Conservation (phyloP, 2,113 vertebrate genomes). For the Hyla sarda region DNA sequence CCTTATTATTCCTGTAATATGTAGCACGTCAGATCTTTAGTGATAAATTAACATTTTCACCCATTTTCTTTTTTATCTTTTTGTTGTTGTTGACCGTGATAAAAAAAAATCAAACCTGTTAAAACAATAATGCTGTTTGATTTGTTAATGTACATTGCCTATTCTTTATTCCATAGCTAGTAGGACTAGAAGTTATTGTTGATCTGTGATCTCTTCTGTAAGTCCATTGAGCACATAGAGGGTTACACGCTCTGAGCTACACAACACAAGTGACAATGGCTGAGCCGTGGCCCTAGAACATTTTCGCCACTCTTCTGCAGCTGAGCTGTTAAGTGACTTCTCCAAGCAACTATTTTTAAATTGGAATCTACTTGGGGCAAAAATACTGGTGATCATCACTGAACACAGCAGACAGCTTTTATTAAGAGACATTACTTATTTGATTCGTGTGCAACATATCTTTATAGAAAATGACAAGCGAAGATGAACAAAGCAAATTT, state of each 20-base stretch:
- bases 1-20: background rate
- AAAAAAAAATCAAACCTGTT: background rate
- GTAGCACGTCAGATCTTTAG: background rate
- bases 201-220: background rate
- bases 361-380: conserved; percentile 26
- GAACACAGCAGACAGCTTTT: conserved; percentile 58
- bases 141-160: background rate
- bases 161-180: background rate
- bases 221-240: background rate
- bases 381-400: conserved; percentile 52
- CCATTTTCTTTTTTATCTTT: no score
- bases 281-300: conserved; percentile 38
- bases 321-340: conserved; percentile 59
- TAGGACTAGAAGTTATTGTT: background rate
- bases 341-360: conserved; percentile 56
- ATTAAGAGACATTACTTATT: conserved; percentile 57
- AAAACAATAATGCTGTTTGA: background rate
- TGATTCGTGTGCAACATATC: conserved; percentile 50
- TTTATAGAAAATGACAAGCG: conserved; percentile 58
- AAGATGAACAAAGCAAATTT: conserved; percentile 54
- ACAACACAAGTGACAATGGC: conserved; percentile 37
- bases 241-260: conserved; percentile 25
- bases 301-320: conserved; percentile 51
- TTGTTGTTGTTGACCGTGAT: background rate
- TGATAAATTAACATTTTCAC: no score